Evolutionary conservation across 1,140 invertebrate species (phyloP).

Genomic region (Cydia splendana): DNA sequence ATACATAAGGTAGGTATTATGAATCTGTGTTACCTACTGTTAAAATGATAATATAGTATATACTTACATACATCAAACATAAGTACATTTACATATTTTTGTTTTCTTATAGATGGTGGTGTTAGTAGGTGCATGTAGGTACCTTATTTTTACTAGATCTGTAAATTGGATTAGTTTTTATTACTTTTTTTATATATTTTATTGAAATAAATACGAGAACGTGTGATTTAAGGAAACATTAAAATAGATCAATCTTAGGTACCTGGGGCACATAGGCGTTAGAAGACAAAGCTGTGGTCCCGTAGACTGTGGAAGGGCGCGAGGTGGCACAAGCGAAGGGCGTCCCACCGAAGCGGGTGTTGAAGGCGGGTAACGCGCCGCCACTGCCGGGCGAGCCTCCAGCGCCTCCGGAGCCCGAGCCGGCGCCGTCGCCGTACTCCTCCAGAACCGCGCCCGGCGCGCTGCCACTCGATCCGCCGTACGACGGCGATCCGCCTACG

Average conservation of each 20-base stretch:
- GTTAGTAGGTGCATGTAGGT: too few species aligned
- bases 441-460: conserved; percentile 45
- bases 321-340: conserved; percentile 54
- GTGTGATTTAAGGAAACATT: background rate
- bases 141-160: too few species aligned
- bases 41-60: too few species aligned
- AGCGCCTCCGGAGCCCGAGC: conserved; percentile 40
- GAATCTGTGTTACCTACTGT: too few species aligned
- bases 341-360: conserved; percentile 60
- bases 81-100: too few species aligned
- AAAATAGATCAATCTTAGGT: background rate
- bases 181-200: background rate
- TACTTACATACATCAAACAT: too few species aligned
- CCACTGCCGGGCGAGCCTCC: conserved; percentile 39
- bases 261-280: conserved; percentile 60
- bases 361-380: conserved; percentile 68
- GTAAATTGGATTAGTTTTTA: too few species aligned
- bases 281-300: conserved; percentile 45
- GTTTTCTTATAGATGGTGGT: too few species aligned
- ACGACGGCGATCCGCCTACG: conserved; percentile 60
- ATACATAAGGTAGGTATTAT: too few species aligned
- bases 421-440: conserved; percentile 49
- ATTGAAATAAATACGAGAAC: background rate
- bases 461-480: conserved; percentile 44
- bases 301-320: conserved; percentile 56